These are phyloP conservation scores for Chaenodraco wilsoni DNA, from an alignment of 2,797 vertebrate species.

Conservation along the genomic window DNA sequence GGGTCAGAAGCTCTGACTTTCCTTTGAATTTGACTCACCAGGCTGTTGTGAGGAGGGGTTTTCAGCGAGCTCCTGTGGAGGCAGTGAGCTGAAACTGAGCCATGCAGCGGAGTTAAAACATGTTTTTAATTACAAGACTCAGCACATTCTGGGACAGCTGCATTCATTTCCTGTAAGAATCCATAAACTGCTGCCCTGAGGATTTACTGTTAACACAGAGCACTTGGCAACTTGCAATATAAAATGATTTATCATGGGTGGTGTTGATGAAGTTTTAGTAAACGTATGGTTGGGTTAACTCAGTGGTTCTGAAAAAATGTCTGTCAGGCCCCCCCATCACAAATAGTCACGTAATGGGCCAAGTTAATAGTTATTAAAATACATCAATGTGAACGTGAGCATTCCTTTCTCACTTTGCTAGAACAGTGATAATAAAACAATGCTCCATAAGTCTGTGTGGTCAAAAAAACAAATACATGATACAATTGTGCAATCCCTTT, in stretches of 20 bases:
- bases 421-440: no score
- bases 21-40: constrained; percentile 43
- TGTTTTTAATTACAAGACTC: constrained; percentile 69
- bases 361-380: no score
- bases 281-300: neutral
- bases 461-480: no score
- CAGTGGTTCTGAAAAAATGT: no score
- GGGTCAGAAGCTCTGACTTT: constrained; percentile 32
- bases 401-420: no score
- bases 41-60: constrained; percentile 1
- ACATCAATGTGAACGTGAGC: no score
- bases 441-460: no score
- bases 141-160: constrained; percentile 58
- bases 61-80: constrained; percentile 44
- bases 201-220: constrained; percentile 34
- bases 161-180: constrained; percentile 59
- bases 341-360: no score
- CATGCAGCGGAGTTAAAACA: constrained; percentile 17
- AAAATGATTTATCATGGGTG: neutral
- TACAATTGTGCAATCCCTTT: no score
- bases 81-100: constrained; percentile 28
- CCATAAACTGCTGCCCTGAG: constrained; percentile 36
- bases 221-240: constrained; percentile 27
- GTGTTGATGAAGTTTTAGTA: neutral
- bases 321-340: no score